Evolutionary conservation across 2,888 invertebrate species (phyloP).

Genomic region (Oligia fasciuncula): DNA sequence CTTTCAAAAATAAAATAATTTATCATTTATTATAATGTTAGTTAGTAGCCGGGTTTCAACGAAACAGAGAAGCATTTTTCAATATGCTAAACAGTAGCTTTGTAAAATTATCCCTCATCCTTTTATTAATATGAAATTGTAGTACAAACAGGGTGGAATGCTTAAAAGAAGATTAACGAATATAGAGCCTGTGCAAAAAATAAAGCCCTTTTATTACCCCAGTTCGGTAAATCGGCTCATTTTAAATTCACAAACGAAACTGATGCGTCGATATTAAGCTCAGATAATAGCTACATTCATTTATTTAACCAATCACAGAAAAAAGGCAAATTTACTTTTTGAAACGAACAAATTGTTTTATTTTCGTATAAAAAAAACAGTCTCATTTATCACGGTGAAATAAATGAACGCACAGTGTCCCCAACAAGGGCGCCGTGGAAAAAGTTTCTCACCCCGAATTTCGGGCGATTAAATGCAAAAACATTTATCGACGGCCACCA

Average conservation of each 20-base stretch:
- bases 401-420: conserved; percentile 66
- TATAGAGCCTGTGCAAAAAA: conserved; percentile 11
- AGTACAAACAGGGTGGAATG: not conserved
- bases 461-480: conserved; percentile 78
- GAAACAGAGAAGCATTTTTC: not conserved
- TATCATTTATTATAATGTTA: too few relatives aligned
- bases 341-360: conserved; percentile 58
- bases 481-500: conserved; percentile 81
- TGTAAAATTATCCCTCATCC: not conserved
- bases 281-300: conserved; percentile 46
- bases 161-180: conserved; percentile 26
- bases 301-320: conserved; percentile 36
- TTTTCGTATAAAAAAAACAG: conserved; percentile 51
- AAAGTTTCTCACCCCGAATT: conserved; percentile 69
- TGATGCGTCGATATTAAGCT: conserved; percentile 43
- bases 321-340: conserved; percentile 47
- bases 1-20: too few relatives aligned
- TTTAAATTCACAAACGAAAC: conserved; percentile 46
- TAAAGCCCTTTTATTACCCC: conserved; percentile 22
- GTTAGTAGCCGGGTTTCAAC: not conserved
- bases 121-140: not conserved
- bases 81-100: not conserved
- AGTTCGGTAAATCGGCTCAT: conserved; percentile 43
- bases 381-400: conserved; percentile 71
- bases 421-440: conserved; percentile 47